These are phyloP conservation scores for Oryzias curvinotus DNA, from an alignment of 2,113 vertebrate genomes.

Conservation along the genomic window DNA sequence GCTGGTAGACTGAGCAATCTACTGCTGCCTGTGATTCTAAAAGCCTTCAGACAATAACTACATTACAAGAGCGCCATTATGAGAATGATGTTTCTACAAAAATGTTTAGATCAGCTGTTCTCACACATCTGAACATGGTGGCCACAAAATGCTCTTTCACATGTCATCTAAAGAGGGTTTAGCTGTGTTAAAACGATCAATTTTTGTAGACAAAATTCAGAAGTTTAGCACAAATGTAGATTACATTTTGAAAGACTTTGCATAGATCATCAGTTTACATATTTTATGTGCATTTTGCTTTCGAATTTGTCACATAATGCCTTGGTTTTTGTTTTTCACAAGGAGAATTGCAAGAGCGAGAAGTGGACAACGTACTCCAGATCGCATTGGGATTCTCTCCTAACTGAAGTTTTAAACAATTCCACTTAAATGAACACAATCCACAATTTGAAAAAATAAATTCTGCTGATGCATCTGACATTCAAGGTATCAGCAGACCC, in stretches of 20 bases:
- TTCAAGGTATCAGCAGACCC: slow-evolving; percentile 14
- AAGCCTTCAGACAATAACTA: not conserved
- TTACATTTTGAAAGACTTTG: slow-evolving; percentile 43
- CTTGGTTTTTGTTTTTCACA: no score
- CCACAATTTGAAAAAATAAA: not conserved
- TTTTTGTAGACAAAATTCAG: not conserved
- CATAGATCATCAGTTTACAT: slow-evolving; percentile 59
- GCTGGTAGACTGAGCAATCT: not conserved
- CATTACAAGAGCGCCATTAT: slow-evolving; percentile 3
- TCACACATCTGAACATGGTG: not conserved
- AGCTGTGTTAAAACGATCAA: no score
- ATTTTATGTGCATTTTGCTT: slow-evolving; percentile 20
- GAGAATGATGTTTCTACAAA: not conserved
- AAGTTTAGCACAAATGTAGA: slow-evolving; percentile 45
- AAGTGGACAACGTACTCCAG: not conserved
- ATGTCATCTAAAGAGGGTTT: not conserved
- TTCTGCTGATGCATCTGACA: slow-evolving; percentile 9
- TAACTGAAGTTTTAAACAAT: slow-evolving; percentile 3
- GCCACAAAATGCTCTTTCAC: slow-evolving; percentile 5
- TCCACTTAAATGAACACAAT: not conserved
- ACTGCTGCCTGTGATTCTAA: not conserved
- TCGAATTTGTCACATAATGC: slow-evolving; percentile 10
- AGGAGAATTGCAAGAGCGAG: not conserved
- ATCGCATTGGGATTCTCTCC: no score
- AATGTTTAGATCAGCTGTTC: not conserved